Base-by-base conservation (phyloP, 2,888 invertebrate genomes). In the Smittia aterrima region DNA sequence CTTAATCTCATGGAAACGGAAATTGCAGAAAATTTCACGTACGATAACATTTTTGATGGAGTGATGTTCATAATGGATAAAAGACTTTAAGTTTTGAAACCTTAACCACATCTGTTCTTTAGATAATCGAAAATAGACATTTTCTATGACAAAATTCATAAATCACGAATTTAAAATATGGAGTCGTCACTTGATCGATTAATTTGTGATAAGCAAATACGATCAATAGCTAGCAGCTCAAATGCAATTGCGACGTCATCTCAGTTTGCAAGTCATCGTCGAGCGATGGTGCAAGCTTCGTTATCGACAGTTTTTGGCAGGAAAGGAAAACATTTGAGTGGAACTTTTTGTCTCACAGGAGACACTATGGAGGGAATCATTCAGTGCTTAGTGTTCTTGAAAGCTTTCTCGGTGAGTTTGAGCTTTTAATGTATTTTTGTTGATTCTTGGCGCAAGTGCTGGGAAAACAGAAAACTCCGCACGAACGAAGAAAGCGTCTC, bases 281-380 rank as follows among this genome's bases (percentile, higher is more conserved):
- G 92, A 76, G 91, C 92, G 40, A 86, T 92, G 77, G 92, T 92
- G 75, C 91, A 91, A 82, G 91, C 91, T 76, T 90, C 90, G 79
- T 84, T 92, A 77, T 90, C 90, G 64, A 85, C 87, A 18, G 90
- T 91, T 75, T 88, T 91, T 72, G 89, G 92, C 41, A 89, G 92
- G 79, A 90, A 92, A 81, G 91, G 92, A 77, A 86, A 93, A 77
- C 93, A 93, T 81, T 87, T 94, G 77, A 92, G 92, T 18, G 94
- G 94, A 78, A 93, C 93, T 72, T 94, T 95, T 84, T 93, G 93
- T 80, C 88, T 94, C 76, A 92, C 93, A 66, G 94, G 94, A 74
- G 94, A 94, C 84, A 94, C 94, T 76, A 94, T 95, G 93, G 94
- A 95, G 82, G 94, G 93, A 78, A 94, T 95, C 81, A 93, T 95